Conservation (phyloP, 2,113 vertebrate genomes). For the Chauna torquata region DNA sequence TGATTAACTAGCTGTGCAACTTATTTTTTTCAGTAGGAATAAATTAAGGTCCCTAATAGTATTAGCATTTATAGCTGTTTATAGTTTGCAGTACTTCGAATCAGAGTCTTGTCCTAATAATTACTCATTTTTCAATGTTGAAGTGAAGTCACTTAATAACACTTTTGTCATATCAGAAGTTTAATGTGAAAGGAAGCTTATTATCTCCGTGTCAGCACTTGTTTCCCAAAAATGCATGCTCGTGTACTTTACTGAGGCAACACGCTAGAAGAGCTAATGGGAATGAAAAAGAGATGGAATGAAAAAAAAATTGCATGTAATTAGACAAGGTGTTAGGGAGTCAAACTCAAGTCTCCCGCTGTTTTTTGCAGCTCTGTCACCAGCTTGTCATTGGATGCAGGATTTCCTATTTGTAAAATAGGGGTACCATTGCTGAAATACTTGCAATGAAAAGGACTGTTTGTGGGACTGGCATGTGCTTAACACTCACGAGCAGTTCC, state of each 20-base stretch:
- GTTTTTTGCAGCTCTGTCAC: background rate
- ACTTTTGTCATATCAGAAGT: conserved; percentile 36
- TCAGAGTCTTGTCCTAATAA: background rate
- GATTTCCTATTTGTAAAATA: background rate
- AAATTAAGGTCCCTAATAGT: conserved; percentile 30
- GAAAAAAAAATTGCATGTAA: background rate
- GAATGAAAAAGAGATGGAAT: background rate
- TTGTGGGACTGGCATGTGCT: background rate
- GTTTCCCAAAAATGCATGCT: background rate
- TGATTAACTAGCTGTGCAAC: conserved; percentile 41
- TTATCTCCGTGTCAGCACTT: background rate
- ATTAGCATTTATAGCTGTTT: conserved; percentile 8
- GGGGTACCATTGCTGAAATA: background rate
- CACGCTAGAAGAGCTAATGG: background rate
- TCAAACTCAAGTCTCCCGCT: background rate
- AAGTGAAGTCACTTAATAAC: conserved; percentile 15
- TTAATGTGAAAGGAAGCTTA: background rate
- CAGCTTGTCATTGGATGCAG: background rate
- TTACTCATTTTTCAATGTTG: background rate
- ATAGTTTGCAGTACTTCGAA: background rate
- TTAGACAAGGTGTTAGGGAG: background rate
- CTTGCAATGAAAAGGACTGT: background rate
- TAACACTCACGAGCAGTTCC: background rate
- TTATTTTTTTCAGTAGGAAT: conserved; percentile 33
- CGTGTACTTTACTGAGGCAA: background rate